Conservation (phyloP, 2,888 invertebrate species). For the Adelognathus sp. region DNA sequence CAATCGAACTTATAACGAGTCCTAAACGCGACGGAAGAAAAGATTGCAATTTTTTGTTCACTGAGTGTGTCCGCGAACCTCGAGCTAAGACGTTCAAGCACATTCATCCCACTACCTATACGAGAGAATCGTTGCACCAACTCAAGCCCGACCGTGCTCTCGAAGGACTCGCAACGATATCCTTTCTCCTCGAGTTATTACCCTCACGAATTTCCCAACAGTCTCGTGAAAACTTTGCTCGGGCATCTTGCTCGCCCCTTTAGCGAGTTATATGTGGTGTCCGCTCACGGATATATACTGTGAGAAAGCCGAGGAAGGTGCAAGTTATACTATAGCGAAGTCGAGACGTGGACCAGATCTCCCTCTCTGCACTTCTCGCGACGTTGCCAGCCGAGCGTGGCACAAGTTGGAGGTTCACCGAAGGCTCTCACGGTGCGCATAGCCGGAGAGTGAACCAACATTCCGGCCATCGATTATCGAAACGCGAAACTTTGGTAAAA, state of each 20-base stretch:
- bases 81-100: neutral
- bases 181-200: slow-evolving; percentile 61
- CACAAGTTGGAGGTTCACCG: slow-evolving; percentile 36
- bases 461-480: slow-evolving; percentile 23
- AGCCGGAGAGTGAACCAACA: slow-evolving; percentile 13
- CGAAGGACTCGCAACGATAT: slow-evolving; percentile 49
- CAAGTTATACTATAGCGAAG: neutral
- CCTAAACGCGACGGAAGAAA: too few species aligned
- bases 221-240: slow-evolving; percentile 43
- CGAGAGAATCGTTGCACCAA: neutral
- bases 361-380: neutral
- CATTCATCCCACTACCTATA: neutral
- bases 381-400: slow-evolving; percentile 35
- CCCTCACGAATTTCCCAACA: slow-evolving; percentile 54
- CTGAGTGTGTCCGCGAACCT: too few species aligned
- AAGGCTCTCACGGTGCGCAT: neutral
- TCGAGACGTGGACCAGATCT: neutral
- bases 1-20: too few species aligned
- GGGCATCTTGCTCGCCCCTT: slow-evolving; percentile 27
- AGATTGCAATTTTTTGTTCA: too few species aligned
- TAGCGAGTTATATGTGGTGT: slow-evolving; percentile 60
- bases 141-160: neutral
- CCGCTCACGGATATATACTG: neutral
- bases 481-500: neutral
- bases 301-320: slow-evolving; percentile 3